Evolutionary conservation across 2,113 vertebrate genomes (phyloP), one percentile per base, ranked within the genome.

Genomic region (Neoarius graeffei): DNA sequence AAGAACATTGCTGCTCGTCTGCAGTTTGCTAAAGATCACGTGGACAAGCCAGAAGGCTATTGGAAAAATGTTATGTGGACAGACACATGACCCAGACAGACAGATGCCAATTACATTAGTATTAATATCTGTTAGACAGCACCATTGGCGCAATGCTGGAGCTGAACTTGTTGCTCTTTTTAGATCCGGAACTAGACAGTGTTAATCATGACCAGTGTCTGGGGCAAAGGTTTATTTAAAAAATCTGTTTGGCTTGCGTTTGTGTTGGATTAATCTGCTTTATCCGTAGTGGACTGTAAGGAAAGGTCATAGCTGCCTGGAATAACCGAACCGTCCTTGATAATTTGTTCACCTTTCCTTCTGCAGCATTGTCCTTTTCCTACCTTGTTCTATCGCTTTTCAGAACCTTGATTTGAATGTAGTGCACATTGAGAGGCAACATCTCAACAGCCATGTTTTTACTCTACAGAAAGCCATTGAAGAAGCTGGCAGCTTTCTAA

Each of bases 201-300:
- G 92, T 88, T 94, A 93, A 95, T 93, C 92, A 79, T 86, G 57
- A 87, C 81, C 90, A 89, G 83, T 91, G 88, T 92, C 88, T 92
- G 85, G 81, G 91, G 87, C 89, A 66, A 86, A 81, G 87, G 87
- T 85, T 85, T 89, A 90, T 92, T 93, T 90, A 90, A 88, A 79
- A 71, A 92, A 86, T 92, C 89, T 92, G 88, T 93, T 93, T 93
- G 79, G 87, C 80, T 90, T 86, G 85, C 42, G 73, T 74, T 85
- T 87, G 91, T 91, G 91, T 89, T 60, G 64, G 84, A 82, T 91
- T 92, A 92, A 93, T 94, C 91, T 90, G 81, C 85, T 88, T 93
- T 91, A 94, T 92, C 92, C 90, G 52, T 91, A 84, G 85, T 91
- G 86, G 88, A 85, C 87, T 89, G 89, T 85, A 88, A 54, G 11